These are phyloP conservation scores for Caerostris extrusa DNA, from an alignment of 1,140 invertebrate genomes.

Conservation along the genomic window DNA sequence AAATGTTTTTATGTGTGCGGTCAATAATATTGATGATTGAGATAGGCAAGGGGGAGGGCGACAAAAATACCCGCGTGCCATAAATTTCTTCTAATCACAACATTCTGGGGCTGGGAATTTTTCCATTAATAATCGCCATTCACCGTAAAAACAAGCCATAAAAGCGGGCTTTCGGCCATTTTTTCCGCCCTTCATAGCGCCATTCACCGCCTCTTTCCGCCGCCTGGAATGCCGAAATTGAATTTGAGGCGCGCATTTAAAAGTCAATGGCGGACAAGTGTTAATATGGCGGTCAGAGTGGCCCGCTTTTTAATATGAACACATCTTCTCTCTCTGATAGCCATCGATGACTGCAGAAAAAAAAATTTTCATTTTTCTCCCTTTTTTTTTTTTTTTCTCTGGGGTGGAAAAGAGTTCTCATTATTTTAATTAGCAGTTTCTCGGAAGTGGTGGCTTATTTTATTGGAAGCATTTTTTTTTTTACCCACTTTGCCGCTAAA, in stretches of 20 bases:
- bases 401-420: not conserved
- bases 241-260: constrained; percentile 60
- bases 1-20: constrained; percentile 76
- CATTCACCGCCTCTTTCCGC: constrained; percentile 47
- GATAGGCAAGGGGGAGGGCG: constrained; percentile 29
- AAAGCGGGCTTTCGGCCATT: constrained; percentile 71
- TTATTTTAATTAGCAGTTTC: constrained; percentile 21
- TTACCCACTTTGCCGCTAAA: too few relatives aligned
- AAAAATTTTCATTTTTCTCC: constrained; percentile 8
- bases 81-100: constrained; percentile 77
- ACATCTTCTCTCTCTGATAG: constrained; percentile 14
- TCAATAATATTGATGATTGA: constrained; percentile 76
- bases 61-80: constrained; percentile 76
- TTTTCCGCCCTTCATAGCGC: constrained; percentile 58
- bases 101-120: constrained; percentile 65
- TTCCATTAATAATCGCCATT: constrained; percentile 76
- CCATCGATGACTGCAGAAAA: constrained; percentile 20
- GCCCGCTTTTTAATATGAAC: constrained; percentile 39
- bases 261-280: constrained; percentile 76
- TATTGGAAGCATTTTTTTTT: not conserved
- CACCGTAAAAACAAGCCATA: constrained; percentile 76
- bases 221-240: constrained; percentile 70
- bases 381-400: too few relatives aligned
- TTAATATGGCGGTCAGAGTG: constrained; percentile 73
- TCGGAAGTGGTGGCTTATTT: not conserved